Evolutionary conservation across 2,888 invertebrate species (phyloP).

Genomic region (Harmothoe impar): DNA sequence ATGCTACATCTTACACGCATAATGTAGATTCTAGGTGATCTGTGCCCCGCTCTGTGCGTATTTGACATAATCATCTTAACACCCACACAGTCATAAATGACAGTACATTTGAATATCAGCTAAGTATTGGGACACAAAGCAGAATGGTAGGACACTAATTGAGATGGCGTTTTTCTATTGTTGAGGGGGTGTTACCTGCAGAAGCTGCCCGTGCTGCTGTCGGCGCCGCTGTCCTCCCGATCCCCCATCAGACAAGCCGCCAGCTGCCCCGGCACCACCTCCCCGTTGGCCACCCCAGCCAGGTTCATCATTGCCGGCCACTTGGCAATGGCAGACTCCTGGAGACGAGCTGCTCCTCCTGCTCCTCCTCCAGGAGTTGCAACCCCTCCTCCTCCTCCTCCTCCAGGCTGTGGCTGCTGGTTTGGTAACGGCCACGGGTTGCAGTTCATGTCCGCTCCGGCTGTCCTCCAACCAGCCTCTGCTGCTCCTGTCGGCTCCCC

Average conservation of each 20-base stretch:
- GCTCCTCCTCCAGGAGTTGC: constrained; percentile 20
- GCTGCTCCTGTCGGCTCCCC: neutral
- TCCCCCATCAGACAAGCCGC: neutral
- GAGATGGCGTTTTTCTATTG: neutral
- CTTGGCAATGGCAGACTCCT: neutral
- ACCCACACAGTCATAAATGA: too few relatives aligned
- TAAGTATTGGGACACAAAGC: too few relatives aligned
- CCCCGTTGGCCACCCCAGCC: constrained; percentile 27
- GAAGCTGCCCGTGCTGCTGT: constrained; percentile 33
- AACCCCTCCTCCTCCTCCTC: neutral
- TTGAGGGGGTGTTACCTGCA: constrained; percentile 39
- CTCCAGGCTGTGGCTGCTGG: neutral
- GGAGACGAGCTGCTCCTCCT: too few relatives aligned
- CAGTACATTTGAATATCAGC: too few relatives aligned
- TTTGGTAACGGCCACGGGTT: neutral
- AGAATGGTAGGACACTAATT: neutral
- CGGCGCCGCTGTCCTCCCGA: constrained; percentile 31
- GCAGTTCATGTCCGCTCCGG: constrained; percentile 24
- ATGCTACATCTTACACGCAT: too few relatives aligned
- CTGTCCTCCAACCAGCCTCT: neutral
- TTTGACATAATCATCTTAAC: too few relatives aligned
- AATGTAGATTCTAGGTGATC: too few relatives aligned
- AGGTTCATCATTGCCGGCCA: constrained; percentile 51
- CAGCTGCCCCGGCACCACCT: neutral
- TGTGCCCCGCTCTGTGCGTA: too few relatives aligned